phyloP scores from a whole-genome alignment of 2,797 vertebrate genomes.

The Helostoma temminkii region DNA sequence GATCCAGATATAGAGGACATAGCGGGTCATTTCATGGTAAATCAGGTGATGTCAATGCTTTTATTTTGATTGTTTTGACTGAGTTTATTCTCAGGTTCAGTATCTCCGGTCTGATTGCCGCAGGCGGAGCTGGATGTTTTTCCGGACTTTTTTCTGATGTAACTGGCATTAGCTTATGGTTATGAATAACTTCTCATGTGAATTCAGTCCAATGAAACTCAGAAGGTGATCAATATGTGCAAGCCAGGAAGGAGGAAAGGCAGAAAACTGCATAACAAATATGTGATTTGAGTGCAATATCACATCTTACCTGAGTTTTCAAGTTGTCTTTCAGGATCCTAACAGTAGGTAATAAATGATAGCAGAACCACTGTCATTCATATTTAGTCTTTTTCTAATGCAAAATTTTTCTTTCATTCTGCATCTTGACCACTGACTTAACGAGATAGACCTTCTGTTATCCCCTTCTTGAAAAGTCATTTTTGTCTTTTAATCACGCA shows the following conservation, averaged over 20 bases:
- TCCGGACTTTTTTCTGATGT: constrained; percentile 30
- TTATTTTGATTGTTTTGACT: constrained; percentile 27
- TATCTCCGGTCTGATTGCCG: constrained; percentile 23
- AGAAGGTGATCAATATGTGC: constrained; percentile 43
- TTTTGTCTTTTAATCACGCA: constrained; percentile 29
- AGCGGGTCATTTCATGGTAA: constrained; percentile 46
- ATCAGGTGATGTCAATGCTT: constrained; percentile 32
- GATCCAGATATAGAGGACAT: constrained; percentile 35
- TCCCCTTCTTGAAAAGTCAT: constrained; percentile 6
- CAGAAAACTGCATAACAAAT: constrained; percentile 10
- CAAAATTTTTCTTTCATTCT: no score
- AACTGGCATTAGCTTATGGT: constrained; percentile 30
- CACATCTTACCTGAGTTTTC: no score
- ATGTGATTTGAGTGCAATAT: neutral
- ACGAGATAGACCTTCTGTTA: constrained; percentile 31
- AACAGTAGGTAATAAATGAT: no score
- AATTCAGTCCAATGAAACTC: constrained; percentile 12
- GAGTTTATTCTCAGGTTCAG: constrained; percentile 18
- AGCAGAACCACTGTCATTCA: no score
- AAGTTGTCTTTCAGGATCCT: no score
- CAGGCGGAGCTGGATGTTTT: constrained; percentile 37
- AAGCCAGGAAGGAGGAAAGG: neutral
- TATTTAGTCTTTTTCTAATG: no score
- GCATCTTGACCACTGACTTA: no score
- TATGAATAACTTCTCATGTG: constrained; percentile 1